Evolutionary conservation across 2,113 vertebrate species (phyloP).

Genomic region (Pseudopodoces humilis): DNA sequence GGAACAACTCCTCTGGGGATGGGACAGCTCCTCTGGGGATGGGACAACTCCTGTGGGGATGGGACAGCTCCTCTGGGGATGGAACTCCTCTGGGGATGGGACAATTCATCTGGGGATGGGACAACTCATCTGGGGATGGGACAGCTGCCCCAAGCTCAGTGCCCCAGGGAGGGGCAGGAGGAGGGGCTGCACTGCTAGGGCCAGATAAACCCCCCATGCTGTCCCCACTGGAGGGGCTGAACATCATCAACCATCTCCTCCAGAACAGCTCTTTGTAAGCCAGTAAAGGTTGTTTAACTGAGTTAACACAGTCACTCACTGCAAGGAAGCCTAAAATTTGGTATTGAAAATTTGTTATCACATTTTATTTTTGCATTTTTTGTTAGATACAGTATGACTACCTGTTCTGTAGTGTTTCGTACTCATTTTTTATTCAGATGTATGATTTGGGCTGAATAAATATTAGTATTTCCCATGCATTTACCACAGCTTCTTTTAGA

Average conservation of each 20-base stretch:
- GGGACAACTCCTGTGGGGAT: too few species aligned
- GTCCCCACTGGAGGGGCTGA: background rate
- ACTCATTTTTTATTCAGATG: background rate
- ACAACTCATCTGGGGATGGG: background rate
- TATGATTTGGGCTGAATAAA: background rate
- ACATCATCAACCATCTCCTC: background rate
- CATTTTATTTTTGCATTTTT: background rate
- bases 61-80: too few species aligned
- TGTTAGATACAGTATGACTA: background rate
- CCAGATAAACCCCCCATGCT: background rate
- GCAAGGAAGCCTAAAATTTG: background rate
- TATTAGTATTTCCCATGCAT: background rate
- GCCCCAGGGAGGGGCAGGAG: rapidly evolving
- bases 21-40: too few species aligned
- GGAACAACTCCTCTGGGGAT: too few species aligned
- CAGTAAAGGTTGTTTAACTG: background rate
- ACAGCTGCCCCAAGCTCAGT: rapidly evolving
- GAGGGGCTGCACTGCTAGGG: background rate
- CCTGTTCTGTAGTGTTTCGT: background rate
- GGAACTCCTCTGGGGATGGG: too few species aligned
- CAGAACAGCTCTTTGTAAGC: background rate
- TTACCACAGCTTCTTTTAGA: background rate
- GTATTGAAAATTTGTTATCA: background rate
- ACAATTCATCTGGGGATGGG: background rate
- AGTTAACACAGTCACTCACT: background rate